These are phyloP conservation scores for Scartelaos histophorus DNA, from an alignment of 2,113 vertebrate genomes.

Conservation along the genomic window DNA sequence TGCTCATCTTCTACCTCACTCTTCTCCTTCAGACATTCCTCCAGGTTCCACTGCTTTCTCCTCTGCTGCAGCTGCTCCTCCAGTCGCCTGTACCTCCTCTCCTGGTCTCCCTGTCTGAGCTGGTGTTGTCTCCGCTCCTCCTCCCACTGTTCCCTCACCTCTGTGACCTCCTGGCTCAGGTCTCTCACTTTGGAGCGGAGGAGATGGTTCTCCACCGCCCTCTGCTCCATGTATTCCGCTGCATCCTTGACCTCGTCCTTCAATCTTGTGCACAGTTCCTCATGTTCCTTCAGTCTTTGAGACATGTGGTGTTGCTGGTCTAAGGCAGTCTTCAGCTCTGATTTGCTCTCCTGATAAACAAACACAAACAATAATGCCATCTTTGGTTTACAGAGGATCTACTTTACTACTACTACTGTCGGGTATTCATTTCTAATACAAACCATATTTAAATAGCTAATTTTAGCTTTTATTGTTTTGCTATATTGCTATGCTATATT, in stretches of 20 bases:
- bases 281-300: not conserved
- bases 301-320: not conserved
- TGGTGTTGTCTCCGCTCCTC: not conserved
- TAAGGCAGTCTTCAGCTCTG: not conserved
- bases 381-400: too few species aligned
- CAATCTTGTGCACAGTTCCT: constrained; percentile 17
- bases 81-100: constrained; percentile 12
- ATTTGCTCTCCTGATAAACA: not conserved
- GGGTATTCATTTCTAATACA: too few species aligned
- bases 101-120: constrained; percentile 44
- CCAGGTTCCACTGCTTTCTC: constrained; percentile 24
- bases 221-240: constrained; percentile 17
- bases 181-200: constrained; percentile 36
- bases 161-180: not conserved
- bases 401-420: too few species aligned
- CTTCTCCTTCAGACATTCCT: constrained; percentile 14
- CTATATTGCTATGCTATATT: too few species aligned
- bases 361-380: not conserved
- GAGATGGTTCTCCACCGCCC: not conserved
- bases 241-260: constrained; percentile 50
- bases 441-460: too few species aligned
- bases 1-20: constrained; percentile 29
- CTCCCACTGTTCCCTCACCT: constrained; percentile 28
- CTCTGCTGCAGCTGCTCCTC: constrained; percentile 23
- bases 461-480: too few species aligned